These are phyloP conservation scores for Prosopocoilus inquinatus DNA, from an alignment of 2,888 invertebrate species.

Conservation along the genomic window DNA sequence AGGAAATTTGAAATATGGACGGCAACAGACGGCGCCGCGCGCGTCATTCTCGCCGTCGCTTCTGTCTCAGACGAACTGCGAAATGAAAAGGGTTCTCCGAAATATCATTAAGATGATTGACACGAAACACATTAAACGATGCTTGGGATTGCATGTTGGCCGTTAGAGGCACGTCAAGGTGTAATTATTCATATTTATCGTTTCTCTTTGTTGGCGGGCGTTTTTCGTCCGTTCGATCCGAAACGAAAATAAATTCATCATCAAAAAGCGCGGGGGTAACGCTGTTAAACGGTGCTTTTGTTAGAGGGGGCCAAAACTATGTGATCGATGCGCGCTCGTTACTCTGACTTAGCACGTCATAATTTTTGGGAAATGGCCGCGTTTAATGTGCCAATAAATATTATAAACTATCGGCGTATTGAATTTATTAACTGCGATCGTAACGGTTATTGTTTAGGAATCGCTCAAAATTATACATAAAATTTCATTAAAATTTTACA, in stretches of 20 bases:
- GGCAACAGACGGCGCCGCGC: conserved; percentile 34
- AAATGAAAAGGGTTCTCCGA: conserved; percentile 44
- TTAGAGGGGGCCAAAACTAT: no score
- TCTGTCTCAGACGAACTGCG: conserved; percentile 39
- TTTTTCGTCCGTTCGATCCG: neutral
- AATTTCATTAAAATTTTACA: no score
- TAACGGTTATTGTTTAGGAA: no score
- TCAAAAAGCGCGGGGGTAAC: no score
- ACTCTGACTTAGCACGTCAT: no score
- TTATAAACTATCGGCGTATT: no score
- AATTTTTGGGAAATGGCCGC: no score
- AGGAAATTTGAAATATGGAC: conserved; percentile 30
- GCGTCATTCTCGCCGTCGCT: conserved; percentile 30
- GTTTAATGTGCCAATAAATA: no score
- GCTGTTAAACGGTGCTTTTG: no score
- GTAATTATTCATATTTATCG: conserved; percentile 49
- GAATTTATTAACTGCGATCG: no score
- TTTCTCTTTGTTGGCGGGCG: conserved; percentile 36
- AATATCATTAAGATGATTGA: conserved; percentile 51
- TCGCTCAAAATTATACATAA: no score
- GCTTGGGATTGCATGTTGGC: conserved; percentile 46
- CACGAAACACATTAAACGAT: conserved; percentile 50
- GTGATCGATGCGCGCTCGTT: no score
- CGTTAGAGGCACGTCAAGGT: conserved; percentile 41
- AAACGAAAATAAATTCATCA: neutral